Base-by-base conservation (phyloP, 2,888 invertebrate species). In the Gymnocheta viridis region DNA sequence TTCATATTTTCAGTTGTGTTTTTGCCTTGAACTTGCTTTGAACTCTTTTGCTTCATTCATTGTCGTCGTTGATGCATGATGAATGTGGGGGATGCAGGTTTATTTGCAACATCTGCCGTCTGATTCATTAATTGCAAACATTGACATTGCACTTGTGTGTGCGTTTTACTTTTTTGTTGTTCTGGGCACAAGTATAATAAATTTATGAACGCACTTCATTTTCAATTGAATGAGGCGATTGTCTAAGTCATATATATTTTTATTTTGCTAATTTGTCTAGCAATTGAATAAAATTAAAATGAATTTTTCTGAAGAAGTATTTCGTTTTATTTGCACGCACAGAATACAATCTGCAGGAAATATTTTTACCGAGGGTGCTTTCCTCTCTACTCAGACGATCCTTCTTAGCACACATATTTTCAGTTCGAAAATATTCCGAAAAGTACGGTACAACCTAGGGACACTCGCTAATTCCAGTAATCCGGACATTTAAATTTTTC, bases 1-100 rank as follows among this genome's bases (percentile, higher is more conserved):
- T 84, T 78, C 77, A 64, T 56, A 35, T 49, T 22, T 17, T 22
- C 27, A 54, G 44, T 27, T n/a, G 7, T 7, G 17, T 14, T 74
- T 69, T 69, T 81, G 69, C 84, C 84, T 81, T 84, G 84, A 84
- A 84, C 84, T 69, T n/a, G 17, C 1, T 5, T 32, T 81, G 81
- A 81, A 81, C 69, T 74, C 66, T 64, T 9, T 27, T 49, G 49
- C 22, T 38, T 32, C 9, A 6, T 72, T n/a, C n/a, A 47, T 38
- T 70, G 29, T 7, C 17, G 19, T 14, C 64, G n/a, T 41, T 49
- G 19, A 70, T n/a, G n/a, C n/a, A n/a, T n/a, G n/a, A n/a, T n/a
- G n/a, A 44, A 54, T 54, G 24, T 51, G 58, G 51, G 67, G 73
- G 60, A 72, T 74, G 67, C 70, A 56, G n/a, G 6, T 32, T n/a